These are phyloP conservation scores for Platichthys flesus DNA, from an alignment of 2,113 vertebrate species.

Conservation along the genomic window DNA sequence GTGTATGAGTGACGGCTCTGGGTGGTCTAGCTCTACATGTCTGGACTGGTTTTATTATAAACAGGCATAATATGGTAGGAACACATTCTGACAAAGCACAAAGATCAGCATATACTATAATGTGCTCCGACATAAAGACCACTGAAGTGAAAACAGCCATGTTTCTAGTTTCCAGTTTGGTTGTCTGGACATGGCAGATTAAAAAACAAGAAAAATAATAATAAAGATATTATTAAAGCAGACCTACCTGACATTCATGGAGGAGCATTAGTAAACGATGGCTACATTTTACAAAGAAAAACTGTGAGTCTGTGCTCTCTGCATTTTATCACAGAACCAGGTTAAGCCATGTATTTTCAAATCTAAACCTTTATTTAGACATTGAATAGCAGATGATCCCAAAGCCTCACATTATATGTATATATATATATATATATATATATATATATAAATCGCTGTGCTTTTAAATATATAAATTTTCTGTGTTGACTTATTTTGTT, in stretches of 20 bases:
- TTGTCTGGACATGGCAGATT: slow-evolving; percentile 14
- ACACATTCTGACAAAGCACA: slow-evolving; percentile 42
- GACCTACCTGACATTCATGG: slow-evolving; percentile 31
- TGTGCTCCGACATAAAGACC: slow-evolving; percentile 25
- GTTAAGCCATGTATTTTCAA: slow-evolving; percentile 18
- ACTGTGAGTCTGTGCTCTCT: slow-evolving; percentile 4
- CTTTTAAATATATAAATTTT: slow-evolving; percentile 2
- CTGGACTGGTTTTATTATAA: slow-evolving; percentile 73
- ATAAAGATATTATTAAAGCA: slow-evolving; percentile 42
- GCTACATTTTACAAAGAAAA: slow-evolving; percentile 21
- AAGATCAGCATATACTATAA: slow-evolving; percentile 30
- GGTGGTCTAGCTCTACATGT: slow-evolving; percentile 80
- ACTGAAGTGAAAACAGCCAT: slow-evolving; percentile 30
- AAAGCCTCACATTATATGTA: no score
- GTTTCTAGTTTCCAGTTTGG: slow-evolving; percentile 25
- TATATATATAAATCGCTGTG: neutral
- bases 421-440: slow-evolving; percentile 1
- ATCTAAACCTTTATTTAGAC: slow-evolving; percentile 25
- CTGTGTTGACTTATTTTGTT: slow-evolving; percentile 9
- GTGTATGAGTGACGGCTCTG: slow-evolving; percentile 72
- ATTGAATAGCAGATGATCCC: slow-evolving; percentile 9
- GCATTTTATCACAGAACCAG: slow-evolving; percentile 33
- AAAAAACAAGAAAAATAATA: neutral
- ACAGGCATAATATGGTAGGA: slow-evolving; percentile 65
- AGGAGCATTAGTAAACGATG: slow-evolving; percentile 5